phyloP scores from a whole-genome alignment of 1,140 invertebrate species.

The Cydia fagiglandana region DNA sequence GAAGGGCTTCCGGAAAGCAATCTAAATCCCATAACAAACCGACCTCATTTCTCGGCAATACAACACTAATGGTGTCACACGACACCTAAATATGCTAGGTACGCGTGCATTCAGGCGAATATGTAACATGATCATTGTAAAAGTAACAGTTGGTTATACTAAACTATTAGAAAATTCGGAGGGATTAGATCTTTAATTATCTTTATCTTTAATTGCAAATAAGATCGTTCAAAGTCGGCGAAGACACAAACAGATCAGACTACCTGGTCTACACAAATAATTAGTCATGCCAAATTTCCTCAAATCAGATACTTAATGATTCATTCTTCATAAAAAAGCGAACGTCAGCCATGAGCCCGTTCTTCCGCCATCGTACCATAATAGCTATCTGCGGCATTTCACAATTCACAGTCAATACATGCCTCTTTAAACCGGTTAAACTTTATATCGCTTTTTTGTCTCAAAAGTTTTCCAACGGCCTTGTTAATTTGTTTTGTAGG shows the following conservation, averaged over 20 bases:
- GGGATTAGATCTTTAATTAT: background rate
- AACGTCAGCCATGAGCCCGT: background rate
- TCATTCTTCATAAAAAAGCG: background rate
- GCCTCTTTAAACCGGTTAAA: constrained; percentile 18
- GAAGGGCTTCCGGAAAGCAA: constrained; percentile 36
- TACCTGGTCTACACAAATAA: background rate
- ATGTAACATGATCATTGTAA: constrained; percentile 21
- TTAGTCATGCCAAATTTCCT: background rate
- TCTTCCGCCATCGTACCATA: background rate
- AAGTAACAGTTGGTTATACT: background rate
- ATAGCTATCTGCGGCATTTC: background rate
- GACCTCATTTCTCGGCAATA: constrained; percentile 32
- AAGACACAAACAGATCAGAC: background rate
- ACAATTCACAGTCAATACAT: background rate
- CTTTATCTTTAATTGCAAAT: background rate
- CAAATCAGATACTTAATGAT: constrained; percentile 5
- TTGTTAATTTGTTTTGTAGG: background rate
- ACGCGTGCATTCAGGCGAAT: background rate
- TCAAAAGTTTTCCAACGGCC: background rate
- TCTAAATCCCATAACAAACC: constrained; percentile 34
- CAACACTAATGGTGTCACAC: constrained; percentile 18
- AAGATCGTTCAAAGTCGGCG: no score
- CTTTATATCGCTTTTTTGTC: background rate
- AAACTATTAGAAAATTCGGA: background rate
- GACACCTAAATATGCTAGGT: constrained; percentile 29